Base-by-base conservation (phyloP, 2,797 vertebrate species). In the Ispidina picta region DNA sequence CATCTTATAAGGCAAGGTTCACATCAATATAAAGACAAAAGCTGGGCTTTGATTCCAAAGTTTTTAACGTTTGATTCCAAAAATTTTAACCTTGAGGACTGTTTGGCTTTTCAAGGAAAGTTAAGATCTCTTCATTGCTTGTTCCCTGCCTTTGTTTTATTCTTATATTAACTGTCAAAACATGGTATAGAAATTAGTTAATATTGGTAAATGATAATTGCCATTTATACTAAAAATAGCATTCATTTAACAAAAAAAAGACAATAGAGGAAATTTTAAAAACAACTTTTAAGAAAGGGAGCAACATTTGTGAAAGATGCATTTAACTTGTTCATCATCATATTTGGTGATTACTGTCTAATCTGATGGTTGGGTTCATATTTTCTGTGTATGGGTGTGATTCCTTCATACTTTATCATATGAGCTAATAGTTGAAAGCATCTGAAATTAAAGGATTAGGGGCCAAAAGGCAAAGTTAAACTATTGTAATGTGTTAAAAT, bases 91-190 rank as follows among this genome's bases (percentile, higher is more conserved):
- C 37, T 52, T 60, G n/a, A 23, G 37, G 28, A 20, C 33, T 60
- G 17, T 73, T 78, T 48, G 56, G 37, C 46, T 62, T 81, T 81
- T 73, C 82, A 35, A 43, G 71, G 23, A 31, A 74, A 92, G 37
- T 41, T 60, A 81, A 25, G 13, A 44, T 85, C 49, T 82, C 77
- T 68, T 59, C 41, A 20, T 87, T 44, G 49, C 62, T 74, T 71
- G 43, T 51, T 92, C 69, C 41, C 21, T 79, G 75, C 63, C 55
- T 49, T 51, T 65, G 19, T 43, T 89, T 68, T 78, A 78, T 86
- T 69, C 54, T 90, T 37, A 7, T 89, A 64, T 59, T 81, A 56
- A 76, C 43, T 71, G 48, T 69, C 59, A 90, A 87, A 93, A 92
- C 43, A 51, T 90, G 64, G 19, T 59, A 81, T 43, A 78, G 79